A percentile compares a stretch with the other conserved stretches of the same genome.
Conservation (phyloP, 2,113 vertebrate species). For the Siphamia tubifer region DNA sequence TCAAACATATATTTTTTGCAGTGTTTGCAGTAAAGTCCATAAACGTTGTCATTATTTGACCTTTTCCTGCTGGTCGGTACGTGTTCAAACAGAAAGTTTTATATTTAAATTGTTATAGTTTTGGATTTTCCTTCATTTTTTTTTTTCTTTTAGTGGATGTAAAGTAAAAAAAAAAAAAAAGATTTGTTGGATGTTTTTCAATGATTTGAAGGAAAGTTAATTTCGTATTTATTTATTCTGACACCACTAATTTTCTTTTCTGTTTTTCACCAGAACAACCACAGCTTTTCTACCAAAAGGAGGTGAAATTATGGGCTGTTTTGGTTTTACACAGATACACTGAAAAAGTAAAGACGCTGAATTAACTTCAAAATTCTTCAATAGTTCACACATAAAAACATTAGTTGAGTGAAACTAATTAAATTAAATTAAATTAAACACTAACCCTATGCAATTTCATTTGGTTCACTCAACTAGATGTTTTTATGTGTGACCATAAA, state of each 20-base stretch:
- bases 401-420: too few species aligned
- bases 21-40: conserved; percentile 4
- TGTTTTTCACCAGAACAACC: conserved; percentile 9
- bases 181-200: not conserved
- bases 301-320: too few species aligned
- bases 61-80: not conserved
- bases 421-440: too few species aligned
- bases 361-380: too few species aligned
- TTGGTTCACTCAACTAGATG: too few species aligned
- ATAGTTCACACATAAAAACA: too few species aligned
- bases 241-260: conserved; percentile 24
- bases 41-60: not conserved
- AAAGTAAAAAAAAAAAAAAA: conserved; percentile 20
- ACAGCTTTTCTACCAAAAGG: not conserved
- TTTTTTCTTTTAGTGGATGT: conserved; percentile 4
- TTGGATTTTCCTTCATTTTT: not conserved
- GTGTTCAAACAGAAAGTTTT: not conserved
- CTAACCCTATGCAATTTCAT: too few species aligned
- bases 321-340: too few species aligned
- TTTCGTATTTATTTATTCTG: conserved; percentile 57
- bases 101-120: not conserved
- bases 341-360: conserved; percentile 29
- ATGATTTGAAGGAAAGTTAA: conserved; percentile 21
- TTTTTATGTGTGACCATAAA: too few species aligned
- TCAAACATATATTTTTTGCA: too few species aligned